Percentiles rank a stretch among this genome's conserved stretches.
These are phyloP conservation scores for Palaemon carinicauda DNA, from an alignment of 1,140 invertebrate species.

Conservation along the genomic window DNA sequence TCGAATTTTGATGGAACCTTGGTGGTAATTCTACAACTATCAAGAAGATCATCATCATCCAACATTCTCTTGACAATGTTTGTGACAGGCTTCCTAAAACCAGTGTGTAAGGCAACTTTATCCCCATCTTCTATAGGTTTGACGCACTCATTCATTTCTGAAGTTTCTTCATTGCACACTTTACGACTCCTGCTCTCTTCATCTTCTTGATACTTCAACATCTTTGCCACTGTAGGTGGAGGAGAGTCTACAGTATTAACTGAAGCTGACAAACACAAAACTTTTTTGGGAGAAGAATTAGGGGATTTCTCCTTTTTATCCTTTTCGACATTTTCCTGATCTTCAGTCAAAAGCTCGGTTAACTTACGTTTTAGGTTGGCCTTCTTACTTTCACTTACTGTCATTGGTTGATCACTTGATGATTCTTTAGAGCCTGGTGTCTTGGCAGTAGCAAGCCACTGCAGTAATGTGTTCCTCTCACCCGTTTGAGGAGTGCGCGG, in stretches of 20 bases:
- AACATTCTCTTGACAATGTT: background rate
- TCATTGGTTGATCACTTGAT: background rate
- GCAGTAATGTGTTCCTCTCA: conserved; percentile 46
- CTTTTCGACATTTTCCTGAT: conserved; percentile 30
- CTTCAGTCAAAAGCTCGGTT: conserved; percentile 39
- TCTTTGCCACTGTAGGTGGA: conserved; percentile 35
- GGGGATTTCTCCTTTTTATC: conserved; percentile 25
- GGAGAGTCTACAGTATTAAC: background rate
- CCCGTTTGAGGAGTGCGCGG: conserved; percentile 50
- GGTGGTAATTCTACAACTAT: background rate
- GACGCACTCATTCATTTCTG: conserved; percentile 44
- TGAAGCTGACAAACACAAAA: conserved; percentile 7
- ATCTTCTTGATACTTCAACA: conserved; percentile 48
- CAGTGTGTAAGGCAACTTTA: background rate
- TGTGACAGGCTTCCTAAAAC: conserved; percentile 37
- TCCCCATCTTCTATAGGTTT: conserved; percentile 44
- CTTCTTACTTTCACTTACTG: conserved; percentile 41
- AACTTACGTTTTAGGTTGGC: conserved; percentile 48
- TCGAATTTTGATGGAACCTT: background rate
- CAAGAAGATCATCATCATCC: background rate
- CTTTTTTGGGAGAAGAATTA: conserved; percentile 12
- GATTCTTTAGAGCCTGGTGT: conserved; percentile 28
- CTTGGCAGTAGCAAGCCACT: conserved; percentile 43
- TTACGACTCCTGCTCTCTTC: background rate
- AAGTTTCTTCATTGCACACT: background rate